Conservation (phyloP, 2,888 invertebrate genomes). For the Eulithis prunata region DNA sequence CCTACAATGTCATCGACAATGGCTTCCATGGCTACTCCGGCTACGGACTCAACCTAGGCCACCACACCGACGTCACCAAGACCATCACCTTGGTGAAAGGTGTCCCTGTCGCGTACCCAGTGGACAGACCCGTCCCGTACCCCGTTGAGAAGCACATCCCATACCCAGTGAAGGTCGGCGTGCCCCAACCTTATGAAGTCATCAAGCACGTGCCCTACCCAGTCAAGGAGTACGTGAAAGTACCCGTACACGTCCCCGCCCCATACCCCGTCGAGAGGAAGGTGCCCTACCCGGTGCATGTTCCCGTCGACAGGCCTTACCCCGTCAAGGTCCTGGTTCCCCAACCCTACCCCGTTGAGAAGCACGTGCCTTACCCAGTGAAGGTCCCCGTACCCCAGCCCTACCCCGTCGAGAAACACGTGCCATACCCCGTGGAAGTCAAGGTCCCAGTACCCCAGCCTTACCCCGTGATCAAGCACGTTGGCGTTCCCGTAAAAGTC, state of each 20-base stretch:
- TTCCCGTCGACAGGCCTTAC: conserved; percentile 90
- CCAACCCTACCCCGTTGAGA: conserved; percentile 92
- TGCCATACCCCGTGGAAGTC: conserved; percentile 88
- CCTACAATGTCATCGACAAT: conserved; percentile 73
- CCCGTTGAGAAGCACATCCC: conserved; percentile 87
- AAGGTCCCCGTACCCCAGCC: conserved; percentile 90
- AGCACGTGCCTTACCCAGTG: conserved; percentile 89
- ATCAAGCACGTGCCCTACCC: conserved; percentile 88
- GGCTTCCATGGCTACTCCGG: conserved; percentile 54
- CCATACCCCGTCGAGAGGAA: conserved; percentile 92
- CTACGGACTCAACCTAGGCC: conserved; percentile 67
- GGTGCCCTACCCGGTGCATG: conserved; percentile 88
- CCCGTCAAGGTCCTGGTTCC: conserved; percentile 92
- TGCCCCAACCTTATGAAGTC: conserved; percentile 89
- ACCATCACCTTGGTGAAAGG: conserved; percentile 88
- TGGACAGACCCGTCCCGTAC: conserved; percentile 86
- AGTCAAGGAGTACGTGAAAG: conserved; percentile 91
- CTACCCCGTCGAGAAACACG: conserved; percentile 91
- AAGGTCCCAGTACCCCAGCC: conserved; percentile 91
- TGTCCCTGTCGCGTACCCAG: conserved; percentile 86
- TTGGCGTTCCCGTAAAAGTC: conserved; percentile 87
- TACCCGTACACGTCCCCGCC: conserved; percentile 90
- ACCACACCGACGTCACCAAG: conserved; percentile 83
- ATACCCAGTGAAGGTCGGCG: conserved; percentile 87
- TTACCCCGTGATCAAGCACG: conserved; percentile 88